Evolutionary conservation across 2,888 invertebrate species (phyloP).

Genomic region (Phlogophora meticulosa): DNA sequence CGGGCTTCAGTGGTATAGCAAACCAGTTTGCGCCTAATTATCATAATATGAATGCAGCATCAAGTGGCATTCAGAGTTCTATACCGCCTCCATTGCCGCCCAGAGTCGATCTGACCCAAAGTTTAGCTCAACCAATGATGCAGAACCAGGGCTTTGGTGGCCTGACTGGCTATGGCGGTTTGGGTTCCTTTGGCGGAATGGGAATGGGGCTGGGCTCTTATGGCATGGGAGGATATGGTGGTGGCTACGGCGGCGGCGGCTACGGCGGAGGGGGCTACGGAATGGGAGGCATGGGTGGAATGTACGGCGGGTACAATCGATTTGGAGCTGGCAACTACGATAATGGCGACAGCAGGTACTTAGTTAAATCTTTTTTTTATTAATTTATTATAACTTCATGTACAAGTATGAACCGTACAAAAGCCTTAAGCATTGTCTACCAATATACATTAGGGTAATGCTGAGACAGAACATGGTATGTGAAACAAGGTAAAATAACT

Average conservation of each 20-base stretch:
- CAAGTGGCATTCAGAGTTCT: constrained; percentile 49
- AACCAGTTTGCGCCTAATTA: constrained; percentile 62
- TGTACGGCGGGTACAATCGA: constrained; percentile 86
- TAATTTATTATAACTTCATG: no score
- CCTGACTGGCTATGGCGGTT: constrained; percentile 69
- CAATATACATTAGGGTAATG: no score
- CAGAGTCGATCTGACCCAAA: constrained; percentile 74
- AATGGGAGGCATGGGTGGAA: constrained; percentile 72
- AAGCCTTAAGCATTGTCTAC: no score
- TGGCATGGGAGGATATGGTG: constrained; percentile 68
- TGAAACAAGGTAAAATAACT: no score
- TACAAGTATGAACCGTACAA: no score
- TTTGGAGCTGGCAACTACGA: constrained; percentile 82
- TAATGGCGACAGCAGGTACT: constrained; percentile 92
- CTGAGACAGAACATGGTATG: no score
- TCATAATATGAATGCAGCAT: constrained; percentile 74
- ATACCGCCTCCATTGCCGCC: constrained; percentile 81
- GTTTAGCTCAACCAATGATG: constrained; percentile 49
- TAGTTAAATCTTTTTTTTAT: constrained; percentile 45
- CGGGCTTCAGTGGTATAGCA: constrained; percentile 50
- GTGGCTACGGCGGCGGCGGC: constrained; percentile 75
- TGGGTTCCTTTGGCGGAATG: constrained; percentile 67
- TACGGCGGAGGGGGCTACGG: constrained; percentile 74
- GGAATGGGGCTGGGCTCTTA: constrained; percentile 70
- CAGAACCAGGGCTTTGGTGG: constrained; percentile 38